phyloP scores from a whole-genome alignment of 1,140 invertebrate genomes.

The Drosophila equinoxialis region DNA sequence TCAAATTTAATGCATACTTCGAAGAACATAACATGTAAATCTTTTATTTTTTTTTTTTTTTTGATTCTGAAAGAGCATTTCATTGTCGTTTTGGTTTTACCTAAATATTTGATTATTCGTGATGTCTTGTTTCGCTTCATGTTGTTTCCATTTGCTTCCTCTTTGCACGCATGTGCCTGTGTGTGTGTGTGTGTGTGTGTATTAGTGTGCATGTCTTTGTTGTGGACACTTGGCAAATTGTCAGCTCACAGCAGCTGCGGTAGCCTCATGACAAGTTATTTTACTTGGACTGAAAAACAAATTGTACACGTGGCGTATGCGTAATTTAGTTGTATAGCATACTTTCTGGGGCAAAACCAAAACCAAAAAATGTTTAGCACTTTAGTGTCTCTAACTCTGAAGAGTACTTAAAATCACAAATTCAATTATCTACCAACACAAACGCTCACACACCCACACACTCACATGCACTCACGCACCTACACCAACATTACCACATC shows the following conservation, averaged over 20 bases:
- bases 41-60: too few species aligned
- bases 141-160: constrained; percentile 19
- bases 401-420: constrained; percentile 78
- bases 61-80: neutral
- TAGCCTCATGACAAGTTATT: constrained; percentile 19
- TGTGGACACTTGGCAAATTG: constrained; percentile 78
- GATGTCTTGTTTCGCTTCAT: constrained; percentile 28
- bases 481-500: neutral
- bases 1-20: too few species aligned
- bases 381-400: constrained; percentile 61
- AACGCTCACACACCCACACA: constrained; percentile 28
- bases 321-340: constrained; percentile 75
- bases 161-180: constrained; percentile 41
- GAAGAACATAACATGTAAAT: too few species aligned
- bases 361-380: constrained; percentile 47
- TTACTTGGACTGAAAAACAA: constrained; percentile 35
- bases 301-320: constrained; percentile 77
- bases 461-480: constrained; percentile 5
- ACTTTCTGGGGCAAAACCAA: constrained; percentile 65
- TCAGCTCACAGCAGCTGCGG: constrained; percentile 48
- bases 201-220: constrained; percentile 50
- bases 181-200: constrained; percentile 43
- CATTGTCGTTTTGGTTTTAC: neutral
- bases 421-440: constrained; percentile 65
- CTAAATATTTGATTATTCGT: constrained; percentile 39